Base-by-base conservation (phyloP, 30 jellyfish, hydroid and myxozoan species). In the Nemopilema nomurai region DNA sequence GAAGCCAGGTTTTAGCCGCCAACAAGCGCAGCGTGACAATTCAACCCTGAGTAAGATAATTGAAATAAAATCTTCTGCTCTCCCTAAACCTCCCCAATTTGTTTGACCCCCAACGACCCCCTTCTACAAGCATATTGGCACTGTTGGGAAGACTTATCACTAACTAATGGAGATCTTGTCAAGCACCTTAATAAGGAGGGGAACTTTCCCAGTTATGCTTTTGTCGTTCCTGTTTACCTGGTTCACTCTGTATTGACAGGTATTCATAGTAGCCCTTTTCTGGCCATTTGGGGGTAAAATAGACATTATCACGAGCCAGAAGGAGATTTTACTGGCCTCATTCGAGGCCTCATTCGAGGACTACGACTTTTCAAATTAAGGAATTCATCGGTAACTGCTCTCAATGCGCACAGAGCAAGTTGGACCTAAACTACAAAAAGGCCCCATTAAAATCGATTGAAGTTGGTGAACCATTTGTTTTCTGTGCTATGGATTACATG, bases 401-500 rank as follows among this genome's bases (percentile, higher is more conserved):
- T 6, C 50, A 19, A 18, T 76, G 86, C 32, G 81, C 50, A 1
- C 49, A 70, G 28, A 41, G 26, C 52, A 51, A 67, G 26, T 25
- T 74, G 52, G 51, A 29, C 24, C 31, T 16, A 16, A 53, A 77
- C 1, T 22, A 31, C 21, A 25, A 49, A 1, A 50, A 71, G 32
- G 92, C 87, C 18, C 78, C 92, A 7, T 4, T 76, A 53, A 49
- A 64, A 71, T 67, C 80, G 21, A 51, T 62, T n/a, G 17, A 71
- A 17, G 62, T 64, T 50, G 65, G 22, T 20, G 92, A 77, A 26
- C 84, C 79, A 16, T 77, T 77, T 49, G 77, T 83, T 18, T 53
- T 64, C n/a, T 31, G 87, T 69, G 88, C 92, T 3, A 49, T 83
- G 57, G 92, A 83, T 57, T 79, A 72, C 62, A 70, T 33, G 92